phyloP scores from a whole-genome alignment of 2,113 vertebrate genomes.

The Bos indicus region DNA sequence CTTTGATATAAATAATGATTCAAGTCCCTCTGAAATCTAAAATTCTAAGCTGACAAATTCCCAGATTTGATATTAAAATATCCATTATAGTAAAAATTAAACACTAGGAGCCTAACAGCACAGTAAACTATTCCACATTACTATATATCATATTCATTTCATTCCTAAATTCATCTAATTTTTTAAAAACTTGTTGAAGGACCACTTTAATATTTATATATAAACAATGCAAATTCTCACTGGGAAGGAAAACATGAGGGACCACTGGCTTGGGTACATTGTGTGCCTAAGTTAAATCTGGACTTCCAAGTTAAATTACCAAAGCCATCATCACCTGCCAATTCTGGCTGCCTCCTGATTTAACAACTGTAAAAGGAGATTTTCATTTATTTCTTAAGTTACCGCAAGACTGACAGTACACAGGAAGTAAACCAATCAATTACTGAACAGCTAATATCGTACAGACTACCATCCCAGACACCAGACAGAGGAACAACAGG shows the following conservation, averaged over 20 bases:
- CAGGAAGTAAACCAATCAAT: not conserved
- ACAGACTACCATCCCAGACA: not conserved
- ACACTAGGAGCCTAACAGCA: not conserved
- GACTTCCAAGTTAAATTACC: conserved; percentile 16
- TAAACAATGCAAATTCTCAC: not conserved
- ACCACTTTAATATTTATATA: conserved; percentile 5
- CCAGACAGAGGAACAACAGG: not conserved
- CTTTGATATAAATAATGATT: conserved; percentile 23
- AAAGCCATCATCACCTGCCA: conserved; percentile 5
- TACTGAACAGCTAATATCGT: not conserved
- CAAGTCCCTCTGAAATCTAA: not conserved
- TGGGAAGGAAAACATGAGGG: conserved; percentile 4
- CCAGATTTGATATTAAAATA: not conserved
- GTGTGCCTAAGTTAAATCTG: not conserved
- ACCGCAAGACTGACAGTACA: not conserved
- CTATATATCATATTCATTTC: not conserved
- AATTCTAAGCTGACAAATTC: conserved; percentile 26
- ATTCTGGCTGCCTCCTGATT: not conserved
- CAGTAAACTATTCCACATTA: not conserved
- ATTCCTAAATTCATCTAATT: not conserved
- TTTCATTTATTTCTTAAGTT: conserved; percentile 1
- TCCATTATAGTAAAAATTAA: not conserved
- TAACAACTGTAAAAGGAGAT: conserved; percentile 9
- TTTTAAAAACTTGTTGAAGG: not conserved
- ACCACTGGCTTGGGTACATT: not conserved